Base-by-base conservation (phyloP, 23 tunicate species). In the Halocynthia aurantium region DNA sequence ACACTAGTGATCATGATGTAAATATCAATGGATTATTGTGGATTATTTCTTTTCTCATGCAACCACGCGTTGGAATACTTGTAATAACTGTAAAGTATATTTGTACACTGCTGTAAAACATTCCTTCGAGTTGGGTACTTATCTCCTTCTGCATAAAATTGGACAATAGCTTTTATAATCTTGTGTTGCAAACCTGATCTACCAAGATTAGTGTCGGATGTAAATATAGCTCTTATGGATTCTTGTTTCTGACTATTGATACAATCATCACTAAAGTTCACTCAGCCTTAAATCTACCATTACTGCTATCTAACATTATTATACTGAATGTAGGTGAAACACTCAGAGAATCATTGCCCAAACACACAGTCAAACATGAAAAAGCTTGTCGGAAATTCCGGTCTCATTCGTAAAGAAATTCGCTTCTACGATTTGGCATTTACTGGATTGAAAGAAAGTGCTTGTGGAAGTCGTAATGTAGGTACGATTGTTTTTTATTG, bases 311-410 rank as follows among this genome's bases (percentile, higher is more conserved):
- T 21, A 12, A n/a, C 22, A 21, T 67, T 19, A 12, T 2, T 67
- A 50, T 67, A 31, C 72, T 21, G 72, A 67, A 67, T 19, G 21
- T 6, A 21, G n/a, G 64, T 31, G 40, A 52, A 18, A 13, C 78
- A 74, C 62, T 74, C 78, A 19, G 13, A 19, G 56, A 74, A 74
- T 5, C 56, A 22, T 11, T 67, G 75, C 70, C 89, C 83, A 15
- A 55, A 62, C 61, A 69, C n/a, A 55, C 0, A 53, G 6, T 50
- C 76, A 20, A 77, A 84, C 58, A 71, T 78, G 72, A 70, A 77
- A 74, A 84, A 70, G 52, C 68, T 84, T 52, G 58, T 84, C 44
- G 89, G 89, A 15, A 78, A 40, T 57, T 72, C 78, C n/a, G 31
- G 22, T 18, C 15, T 74, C 6, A 54, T 74, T 12, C 20, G 10